Evolutionary conservation across 2,888 invertebrate genomes (phyloP).

Genomic region (Pristionchus maxplancki): DNA sequence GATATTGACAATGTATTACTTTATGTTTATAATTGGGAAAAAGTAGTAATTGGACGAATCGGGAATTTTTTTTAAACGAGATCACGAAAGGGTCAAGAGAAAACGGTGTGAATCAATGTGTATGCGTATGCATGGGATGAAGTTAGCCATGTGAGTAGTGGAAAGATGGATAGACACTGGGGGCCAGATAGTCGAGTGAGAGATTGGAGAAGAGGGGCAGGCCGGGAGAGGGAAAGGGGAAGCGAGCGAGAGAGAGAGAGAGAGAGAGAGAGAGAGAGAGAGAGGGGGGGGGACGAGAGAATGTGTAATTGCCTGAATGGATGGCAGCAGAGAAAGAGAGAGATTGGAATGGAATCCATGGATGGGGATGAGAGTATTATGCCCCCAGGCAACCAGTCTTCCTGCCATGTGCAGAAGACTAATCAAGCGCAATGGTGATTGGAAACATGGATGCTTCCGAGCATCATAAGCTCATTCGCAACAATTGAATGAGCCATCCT

Average conservation of each 20-base stretch:
- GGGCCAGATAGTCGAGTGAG: slow-evolving; percentile 12
- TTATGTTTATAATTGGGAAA: no score
- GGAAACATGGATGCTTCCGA: not conserved
- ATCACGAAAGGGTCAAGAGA: no score
- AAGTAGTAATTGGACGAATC: no score
- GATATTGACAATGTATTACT: no score
- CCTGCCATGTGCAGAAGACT: not conserved
- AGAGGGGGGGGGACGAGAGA: not conserved
- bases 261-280: not conserved
- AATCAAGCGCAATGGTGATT: not conserved
- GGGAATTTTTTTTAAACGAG: no score
- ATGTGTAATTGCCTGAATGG: slow-evolving; percentile 41
- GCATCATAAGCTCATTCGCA: not conserved
- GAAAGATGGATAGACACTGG: slow-evolving; percentile 22
- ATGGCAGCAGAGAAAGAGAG: slow-evolving; percentile 7
- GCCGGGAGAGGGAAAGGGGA: not conserved
- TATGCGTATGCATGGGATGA: no score
- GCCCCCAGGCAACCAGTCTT: not conserved
- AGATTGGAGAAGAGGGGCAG: not conserved
- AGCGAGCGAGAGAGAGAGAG: slow-evolving; percentile 8
- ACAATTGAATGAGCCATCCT: no score
- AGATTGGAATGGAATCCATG: slow-evolving; percentile 34
- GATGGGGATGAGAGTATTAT: slow-evolving; percentile 15
- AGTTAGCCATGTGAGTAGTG: not conserved
- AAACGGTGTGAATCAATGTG: not conserved